Percentiles rank a stretch among this genome's conserved stretches.
phyloP scores from a whole-genome alignment of 2,797 vertebrate genomes.

The Mus minutoides region DNA sequence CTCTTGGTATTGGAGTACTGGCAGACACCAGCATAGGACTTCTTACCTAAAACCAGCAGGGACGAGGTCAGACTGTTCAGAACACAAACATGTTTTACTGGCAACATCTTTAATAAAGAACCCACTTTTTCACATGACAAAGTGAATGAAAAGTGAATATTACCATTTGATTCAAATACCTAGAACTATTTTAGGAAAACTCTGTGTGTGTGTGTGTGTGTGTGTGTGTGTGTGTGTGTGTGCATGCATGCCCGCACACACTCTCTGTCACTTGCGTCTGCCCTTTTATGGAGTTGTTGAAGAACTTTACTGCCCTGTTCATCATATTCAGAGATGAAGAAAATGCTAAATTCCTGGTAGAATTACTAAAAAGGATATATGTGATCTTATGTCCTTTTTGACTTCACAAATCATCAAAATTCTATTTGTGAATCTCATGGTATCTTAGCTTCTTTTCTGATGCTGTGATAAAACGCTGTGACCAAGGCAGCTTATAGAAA shows the following conservation, averaged over 20 bases:
- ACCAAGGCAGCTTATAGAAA: neutral
- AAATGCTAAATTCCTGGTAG: neutral
- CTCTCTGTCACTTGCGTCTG: too few species aligned
- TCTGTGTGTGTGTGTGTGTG: too few species aligned
- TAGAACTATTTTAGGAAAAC: neutral
- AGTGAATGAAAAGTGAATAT: neutral
- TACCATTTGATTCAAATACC: neutral
- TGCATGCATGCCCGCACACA: too few species aligned
- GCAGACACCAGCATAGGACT: constrained; percentile 78
- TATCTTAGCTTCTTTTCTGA: neutral
- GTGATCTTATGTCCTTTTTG: neutral
- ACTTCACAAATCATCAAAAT: neutral
- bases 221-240: neutral
- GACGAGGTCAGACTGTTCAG: neutral
- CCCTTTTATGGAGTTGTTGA: neutral
- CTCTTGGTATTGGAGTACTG: constrained; percentile 69
- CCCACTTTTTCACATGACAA: neutral
- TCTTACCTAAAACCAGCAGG: constrained; percentile 78
- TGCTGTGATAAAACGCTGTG: neutral
- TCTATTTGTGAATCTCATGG: neutral
- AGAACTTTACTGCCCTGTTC: neutral
- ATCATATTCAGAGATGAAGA: neutral
- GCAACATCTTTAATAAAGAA: neutral
- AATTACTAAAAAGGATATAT: neutral
- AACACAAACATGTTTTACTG: neutral